phyloP scores from a whole-genome alignment of 2,113 vertebrate species.

The Peromyscus maniculatus region DNA sequence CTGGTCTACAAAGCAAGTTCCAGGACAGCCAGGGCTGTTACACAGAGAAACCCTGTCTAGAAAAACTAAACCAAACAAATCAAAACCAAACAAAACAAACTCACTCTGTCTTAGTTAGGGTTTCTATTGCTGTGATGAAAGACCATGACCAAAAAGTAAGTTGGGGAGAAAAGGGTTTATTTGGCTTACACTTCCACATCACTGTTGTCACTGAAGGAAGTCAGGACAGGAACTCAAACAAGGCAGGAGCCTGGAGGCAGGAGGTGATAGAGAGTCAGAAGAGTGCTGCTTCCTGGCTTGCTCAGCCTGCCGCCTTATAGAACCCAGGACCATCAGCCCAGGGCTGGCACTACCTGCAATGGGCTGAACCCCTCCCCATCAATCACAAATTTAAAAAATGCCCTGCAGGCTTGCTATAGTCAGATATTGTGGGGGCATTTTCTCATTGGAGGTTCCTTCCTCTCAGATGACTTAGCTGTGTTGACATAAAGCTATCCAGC shows the following conservation, averaged over 20 bases:
- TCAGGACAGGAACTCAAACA: too few relatives aligned
- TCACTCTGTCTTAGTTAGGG: background rate
- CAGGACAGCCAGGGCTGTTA: background rate
- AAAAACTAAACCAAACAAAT: background rate
- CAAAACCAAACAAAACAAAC: background rate
- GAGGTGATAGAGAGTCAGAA: background rate
- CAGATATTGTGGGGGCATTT: background rate
- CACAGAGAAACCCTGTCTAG: background rate
- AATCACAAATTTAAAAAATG: background rate
- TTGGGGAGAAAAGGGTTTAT: background rate
- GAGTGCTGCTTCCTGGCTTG: background rate
- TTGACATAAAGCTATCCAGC: background rate
- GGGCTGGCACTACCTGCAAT: background rate
- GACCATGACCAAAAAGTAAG: background rate
- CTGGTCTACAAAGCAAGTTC: background rate
- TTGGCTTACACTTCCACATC: background rate
- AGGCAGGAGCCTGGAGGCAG: background rate
- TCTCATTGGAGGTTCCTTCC: background rate
- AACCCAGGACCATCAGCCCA: background rate
- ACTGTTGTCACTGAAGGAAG: background rate
- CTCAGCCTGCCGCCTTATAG: background rate
- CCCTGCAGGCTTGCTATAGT: background rate
- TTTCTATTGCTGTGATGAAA: background rate
- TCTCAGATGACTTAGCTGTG: background rate
- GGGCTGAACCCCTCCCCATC: background rate